Base-by-base conservation (phyloP, 2,797 vertebrate species). In the Nannoperca obscura region DNA sequence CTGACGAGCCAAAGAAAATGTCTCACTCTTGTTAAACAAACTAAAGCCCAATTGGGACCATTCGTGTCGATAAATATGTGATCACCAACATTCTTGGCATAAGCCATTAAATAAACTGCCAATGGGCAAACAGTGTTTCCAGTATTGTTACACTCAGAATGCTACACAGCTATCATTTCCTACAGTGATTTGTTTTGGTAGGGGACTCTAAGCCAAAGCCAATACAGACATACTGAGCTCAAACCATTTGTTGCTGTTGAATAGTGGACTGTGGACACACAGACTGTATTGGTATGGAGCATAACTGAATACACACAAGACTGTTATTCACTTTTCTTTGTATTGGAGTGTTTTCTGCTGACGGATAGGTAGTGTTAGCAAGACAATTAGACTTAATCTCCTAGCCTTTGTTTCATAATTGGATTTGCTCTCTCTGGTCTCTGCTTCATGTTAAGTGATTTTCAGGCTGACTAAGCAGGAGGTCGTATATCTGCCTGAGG, bases 401-500 rank as follows among this genome's bases (percentile, higher is more conserved):
- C 52, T 61, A 3, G 40, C 34, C 55, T 77, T 83, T 74, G 69
- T 76, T 65, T 80, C 50, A 53, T 78, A 49, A 83, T 86, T 86
- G 66, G 72, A 82, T 90, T 82, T 71, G 32, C 53, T 62, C 38
- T 70, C 38, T 63, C 22, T 11, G 24, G 72, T 22, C 58, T 67
- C 44, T 22, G 72, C 64, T 55, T 59, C 11, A 30, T 42, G 67
- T 61, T 42, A 78, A 81, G 78, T 86, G 79, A 85, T 91, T 90
- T 91, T 87, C 79, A 60, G 86, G 74, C 40, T 75, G 86, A 68
- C 47, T 74, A 76, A 87, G 74, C 81, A 79, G 55, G 46, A 63
- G 58, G 85, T 64, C 84, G 72, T 90, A 88, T 82, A 67, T 89
- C 88, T 89, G 76, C 74, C 77, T 7, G 19, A 42, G 30, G 57